phyloP scores from a whole-genome alignment of 1,140 invertebrate species.

The Drosophila ambigua region DNA sequence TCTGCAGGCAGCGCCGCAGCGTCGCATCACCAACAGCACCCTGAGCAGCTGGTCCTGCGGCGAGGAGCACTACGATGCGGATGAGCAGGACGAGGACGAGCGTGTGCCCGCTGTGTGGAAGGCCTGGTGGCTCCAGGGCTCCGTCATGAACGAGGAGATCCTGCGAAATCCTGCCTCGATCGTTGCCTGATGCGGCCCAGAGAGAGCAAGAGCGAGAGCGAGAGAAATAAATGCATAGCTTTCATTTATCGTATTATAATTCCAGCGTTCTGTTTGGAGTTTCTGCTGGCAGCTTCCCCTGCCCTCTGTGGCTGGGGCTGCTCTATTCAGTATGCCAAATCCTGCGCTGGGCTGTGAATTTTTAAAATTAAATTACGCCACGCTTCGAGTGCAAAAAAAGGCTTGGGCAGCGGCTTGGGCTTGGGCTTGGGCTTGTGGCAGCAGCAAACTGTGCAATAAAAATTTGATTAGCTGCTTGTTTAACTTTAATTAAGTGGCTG shows the following conservation, averaged over 20 bases:
- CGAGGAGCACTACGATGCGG: slow-evolving; percentile 49
- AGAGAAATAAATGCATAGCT: too few relatives aligned
- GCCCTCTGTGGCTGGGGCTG: too few relatives aligned
- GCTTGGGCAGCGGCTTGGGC: slow-evolving; percentile 4
- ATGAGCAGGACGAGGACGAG: slow-evolving; percentile 27
- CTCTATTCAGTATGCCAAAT: slow-evolving; percentile 4
- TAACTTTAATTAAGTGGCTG: slow-evolving; percentile 80
- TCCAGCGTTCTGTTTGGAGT: too few relatives aligned
- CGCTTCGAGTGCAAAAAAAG: slow-evolving; percentile 34
- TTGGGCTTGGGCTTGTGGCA: slow-evolving; percentile 23
- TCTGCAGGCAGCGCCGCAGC: neutral
- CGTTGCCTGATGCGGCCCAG: neutral
- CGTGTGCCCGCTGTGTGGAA: slow-evolving; percentile 34
- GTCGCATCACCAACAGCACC: slow-evolving; percentile 10
- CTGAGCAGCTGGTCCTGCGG: slow-evolving; percentile 33
- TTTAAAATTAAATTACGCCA: slow-evolving; percentile 78
- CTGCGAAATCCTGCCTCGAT: neutral
- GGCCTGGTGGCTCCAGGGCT: slow-evolving; percentile 40
- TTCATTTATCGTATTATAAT: too few relatives aligned
- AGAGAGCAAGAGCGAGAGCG: too few relatives aligned
- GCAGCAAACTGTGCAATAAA: slow-evolving; percentile 68
- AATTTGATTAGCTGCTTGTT: slow-evolving; percentile 82
- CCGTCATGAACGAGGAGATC: slow-evolving; percentile 8
- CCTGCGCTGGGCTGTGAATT: slow-evolving; percentile 49
- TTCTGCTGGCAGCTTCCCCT: too few relatives aligned